A percentile compares a stretch with the other conserved stretches of the same genome.
phyloP scores from a whole-genome alignment of 2,797 vertebrate genomes.

The Pseudochromis fuscus region DNA sequence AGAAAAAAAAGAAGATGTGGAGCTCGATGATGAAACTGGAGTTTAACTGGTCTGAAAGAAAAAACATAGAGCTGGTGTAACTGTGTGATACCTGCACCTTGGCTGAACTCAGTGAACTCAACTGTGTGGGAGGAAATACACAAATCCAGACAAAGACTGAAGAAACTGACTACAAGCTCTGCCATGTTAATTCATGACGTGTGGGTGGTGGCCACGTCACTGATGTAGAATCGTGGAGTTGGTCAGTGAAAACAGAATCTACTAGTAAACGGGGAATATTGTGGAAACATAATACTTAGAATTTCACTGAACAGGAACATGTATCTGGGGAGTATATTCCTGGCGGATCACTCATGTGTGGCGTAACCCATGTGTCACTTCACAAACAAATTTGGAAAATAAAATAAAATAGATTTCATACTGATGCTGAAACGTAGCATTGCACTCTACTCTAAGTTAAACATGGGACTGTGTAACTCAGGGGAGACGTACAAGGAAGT shows the following conservation, averaged over 20 bases:
- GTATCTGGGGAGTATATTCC: too few relatives aligned
- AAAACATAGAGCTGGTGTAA: conserved; percentile 48
- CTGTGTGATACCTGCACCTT: conserved; percentile 48
- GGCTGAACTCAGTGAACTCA: conserved; percentile 48
- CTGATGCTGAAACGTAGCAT: conserved; percentile 43
- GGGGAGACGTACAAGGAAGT: conserved; percentile 11
- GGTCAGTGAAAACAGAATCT: too few relatives aligned
- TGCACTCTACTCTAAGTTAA: conserved; percentile 42
- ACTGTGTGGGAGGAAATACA: conserved; percentile 38
- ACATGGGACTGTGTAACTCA: conserved; percentile 24
- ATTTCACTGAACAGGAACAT: too few relatives aligned
- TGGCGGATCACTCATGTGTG: too few relatives aligned
- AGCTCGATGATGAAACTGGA: conserved; percentile 53
- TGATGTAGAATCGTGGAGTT: too few relatives aligned
- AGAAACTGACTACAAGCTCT: conserved; percentile 14
- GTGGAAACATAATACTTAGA: too few relatives aligned
- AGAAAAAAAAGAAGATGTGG: conserved; percentile 15
- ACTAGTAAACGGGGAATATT: too few relatives aligned
- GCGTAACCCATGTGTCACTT: too few relatives aligned
- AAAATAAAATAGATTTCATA: too few relatives aligned
- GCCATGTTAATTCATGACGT: conserved; percentile 26
- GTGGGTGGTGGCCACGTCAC: conserved; percentile 9
- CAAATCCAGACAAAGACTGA: conserved; percentile 19
- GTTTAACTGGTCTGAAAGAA: conserved; percentile 47
- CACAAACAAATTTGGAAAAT: too few relatives aligned